phyloP scores from a whole-genome alignment of 2,797 vertebrate genomes.

The Coreius guichenoti region DNA sequence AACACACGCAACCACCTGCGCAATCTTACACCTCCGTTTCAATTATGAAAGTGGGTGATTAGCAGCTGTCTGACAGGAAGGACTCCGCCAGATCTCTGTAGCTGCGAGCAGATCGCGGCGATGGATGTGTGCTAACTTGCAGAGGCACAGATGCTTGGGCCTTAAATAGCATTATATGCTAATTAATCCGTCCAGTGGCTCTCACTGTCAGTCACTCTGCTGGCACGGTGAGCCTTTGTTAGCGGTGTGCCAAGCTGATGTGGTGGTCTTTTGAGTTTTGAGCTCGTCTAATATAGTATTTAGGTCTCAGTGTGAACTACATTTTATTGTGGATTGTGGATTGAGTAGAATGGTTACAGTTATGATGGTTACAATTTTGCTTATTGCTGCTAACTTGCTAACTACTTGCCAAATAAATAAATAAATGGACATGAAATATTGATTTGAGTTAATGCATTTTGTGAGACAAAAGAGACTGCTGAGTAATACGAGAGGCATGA shows the following conservation, averaged over 20 bases:
- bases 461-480: neutral
- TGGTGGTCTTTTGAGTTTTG: slow-evolving; percentile 15
- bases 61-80: slow-evolving; percentile 39
- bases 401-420: neutral
- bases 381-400: neutral
- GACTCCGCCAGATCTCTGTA: slow-evolving; percentile 17
- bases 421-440: neutral
- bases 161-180: slow-evolving; percentile 41
- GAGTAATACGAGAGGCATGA: neutral
- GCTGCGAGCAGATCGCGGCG: neutral
- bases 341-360: neutral
- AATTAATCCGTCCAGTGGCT: slow-evolving; percentile 32
- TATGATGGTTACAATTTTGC: neutral
- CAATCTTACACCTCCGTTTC: slow-evolving; percentile 40
- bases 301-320: slow-evolving; percentile 2
- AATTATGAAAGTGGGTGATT: slow-evolving; percentile 35
- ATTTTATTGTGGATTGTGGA: neutral
- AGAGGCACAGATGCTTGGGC: slow-evolving; percentile 45
- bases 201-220: slow-evolving; percentile 25
- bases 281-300: slow-evolving; percentile 1
- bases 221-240: slow-evolving; percentile 12
- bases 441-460: neutral
- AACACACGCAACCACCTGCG: slow-evolving; percentile 29
- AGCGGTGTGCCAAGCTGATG: slow-evolving; percentile 16
- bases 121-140: slow-evolving; percentile 47